Conservation (phyloP, 2,888 invertebrate species). For the Molanna angustata region DNA sequence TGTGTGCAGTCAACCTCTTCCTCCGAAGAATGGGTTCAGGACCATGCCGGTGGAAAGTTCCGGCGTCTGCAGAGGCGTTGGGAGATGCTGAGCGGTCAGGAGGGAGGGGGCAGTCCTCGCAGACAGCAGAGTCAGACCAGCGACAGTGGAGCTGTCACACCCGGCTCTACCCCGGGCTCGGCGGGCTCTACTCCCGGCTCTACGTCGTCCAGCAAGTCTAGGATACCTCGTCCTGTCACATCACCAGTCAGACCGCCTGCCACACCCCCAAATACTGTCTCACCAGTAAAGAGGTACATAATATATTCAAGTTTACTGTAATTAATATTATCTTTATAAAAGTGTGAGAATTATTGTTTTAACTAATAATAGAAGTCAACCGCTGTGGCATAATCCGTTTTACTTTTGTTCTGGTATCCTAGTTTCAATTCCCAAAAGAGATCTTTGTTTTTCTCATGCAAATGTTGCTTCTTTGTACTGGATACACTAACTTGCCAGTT, state of each 20-base stretch:
- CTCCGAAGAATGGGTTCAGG: constrained; percentile 21
- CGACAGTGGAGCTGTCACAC: constrained; percentile 44
- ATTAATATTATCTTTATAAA: background rate
- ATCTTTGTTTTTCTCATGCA: too few species aligned
- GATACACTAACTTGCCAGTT: too few species aligned
- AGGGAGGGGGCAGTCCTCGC: constrained; percentile 50
- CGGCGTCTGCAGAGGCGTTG: constrained; percentile 74
- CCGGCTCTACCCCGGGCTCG: constrained; percentile 47
- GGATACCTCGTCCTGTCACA: constrained; percentile 72
- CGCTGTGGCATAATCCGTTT: too few species aligned
- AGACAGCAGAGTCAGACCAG: constrained; percentile 43
- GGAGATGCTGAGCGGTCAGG: constrained; percentile 65
- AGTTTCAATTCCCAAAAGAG: too few species aligned
- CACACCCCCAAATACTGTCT: constrained; percentile 42
- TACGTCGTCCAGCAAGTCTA: constrained; percentile 57
- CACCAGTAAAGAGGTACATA: constrained; percentile 30
- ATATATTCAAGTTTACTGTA: background rate
- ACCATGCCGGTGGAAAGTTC: constrained; percentile 64
- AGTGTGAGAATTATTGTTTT: background rate
- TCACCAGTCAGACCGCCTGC: constrained; percentile 65
- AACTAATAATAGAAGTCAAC: too few species aligned
- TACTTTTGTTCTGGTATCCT: too few species aligned
- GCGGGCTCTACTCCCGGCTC: constrained; percentile 50
- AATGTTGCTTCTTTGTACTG: too few species aligned
- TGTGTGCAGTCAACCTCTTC: constrained; percentile 31